Base-by-base conservation (phyloP, 2,797 vertebrate genomes). In the Macropodus opercularis region DNA sequence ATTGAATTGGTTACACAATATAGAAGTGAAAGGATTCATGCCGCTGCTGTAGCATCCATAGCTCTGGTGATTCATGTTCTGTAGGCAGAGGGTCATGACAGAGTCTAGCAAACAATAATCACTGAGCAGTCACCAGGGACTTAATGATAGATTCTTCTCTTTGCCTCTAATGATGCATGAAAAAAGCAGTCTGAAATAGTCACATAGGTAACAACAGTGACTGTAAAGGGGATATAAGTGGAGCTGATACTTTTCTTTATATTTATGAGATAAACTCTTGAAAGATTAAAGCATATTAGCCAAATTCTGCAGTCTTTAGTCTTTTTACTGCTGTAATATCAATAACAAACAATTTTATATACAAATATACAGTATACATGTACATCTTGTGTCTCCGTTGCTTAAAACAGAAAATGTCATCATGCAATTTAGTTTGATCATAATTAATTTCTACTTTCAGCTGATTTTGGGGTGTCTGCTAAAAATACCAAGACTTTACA, bases 381-480 rank as follows among this genome's bases (percentile, higher is more conserved):
- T n/a, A n/a, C n/a, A n/a, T 27, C 8, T 13, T 36, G 2, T 53
- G 6, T 3, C 41, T 41, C 43, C 17, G 21, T 9, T 11, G 21
- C 48, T 19, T 21, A 38, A 23, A 6, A 27, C 10, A n/a, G 10
- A 36, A n/a, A 36, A 8, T 75, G 18, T 43, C 24, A 27, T 66
- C n/a, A 12, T 23, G 19, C 5, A 21, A 2, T 54, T 59, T 13
- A 34, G 26, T 35, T 64, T 58, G 22, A 63, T 66, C 10, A 14
- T 36, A 14, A 54, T 44, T 69, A 0, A 3, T 77, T 84, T 87
- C 54, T 90, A 10, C 60, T 90, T 94, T 84, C 90, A 99, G 98
- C 98, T 86, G 98, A 99, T 91, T 99, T 99, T 88, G 98, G 98
- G 73, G 98, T 99, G 62, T 99, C 98, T 62, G 98, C 98, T 84